Percentiles rank a stretch among this genome's conserved stretches.
Evolutionary conservation across 2,888 invertebrate species (phyloP).

Genomic region (Lysandra bellargus): DNA sequence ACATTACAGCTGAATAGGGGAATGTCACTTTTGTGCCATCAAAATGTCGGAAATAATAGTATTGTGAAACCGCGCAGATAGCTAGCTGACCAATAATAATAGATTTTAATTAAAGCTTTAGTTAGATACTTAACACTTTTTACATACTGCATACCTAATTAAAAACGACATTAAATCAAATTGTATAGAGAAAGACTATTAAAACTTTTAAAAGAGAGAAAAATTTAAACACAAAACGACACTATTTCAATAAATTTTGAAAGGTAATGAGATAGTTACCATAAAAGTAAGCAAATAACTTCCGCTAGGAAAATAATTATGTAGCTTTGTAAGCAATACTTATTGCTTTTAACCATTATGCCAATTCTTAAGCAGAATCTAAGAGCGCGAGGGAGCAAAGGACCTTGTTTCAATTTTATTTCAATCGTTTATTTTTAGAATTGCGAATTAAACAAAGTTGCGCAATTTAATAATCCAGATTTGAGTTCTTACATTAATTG

Average conservation of each 20-base stretch:
- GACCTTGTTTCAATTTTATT: neutral
- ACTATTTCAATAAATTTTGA: too few species aligned
- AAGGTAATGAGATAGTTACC: too few species aligned
- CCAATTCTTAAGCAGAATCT: neutral
- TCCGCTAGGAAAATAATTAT: too few species aligned
- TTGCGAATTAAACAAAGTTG: constrained; percentile 3
- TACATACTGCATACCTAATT: neutral
- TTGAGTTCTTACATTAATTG: constrained; percentile 13
- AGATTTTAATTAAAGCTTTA: neutral
- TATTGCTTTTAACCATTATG: neutral
- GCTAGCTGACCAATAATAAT: neutral
- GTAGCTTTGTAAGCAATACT: neutral
- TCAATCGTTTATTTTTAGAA: neutral
- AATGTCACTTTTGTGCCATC: neutral
- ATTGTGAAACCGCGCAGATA: neutral
- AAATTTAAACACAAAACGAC: too few species aligned
- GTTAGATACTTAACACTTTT: too few species aligned
- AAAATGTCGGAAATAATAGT: neutral
- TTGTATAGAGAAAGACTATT: too few species aligned
- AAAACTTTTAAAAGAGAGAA: too few species aligned
- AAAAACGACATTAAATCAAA: too few species aligned
- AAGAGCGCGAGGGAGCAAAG: neutral
- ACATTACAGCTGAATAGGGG: neutral
- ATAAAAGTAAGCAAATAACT: too few species aligned
- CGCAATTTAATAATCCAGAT: constrained; percentile 12